Percentiles rank a stretch among this genome's conserved stretches.
phyloP scores from a whole-genome alignment of 2,113 vertebrate species.

The Riparia riparia region DNA sequence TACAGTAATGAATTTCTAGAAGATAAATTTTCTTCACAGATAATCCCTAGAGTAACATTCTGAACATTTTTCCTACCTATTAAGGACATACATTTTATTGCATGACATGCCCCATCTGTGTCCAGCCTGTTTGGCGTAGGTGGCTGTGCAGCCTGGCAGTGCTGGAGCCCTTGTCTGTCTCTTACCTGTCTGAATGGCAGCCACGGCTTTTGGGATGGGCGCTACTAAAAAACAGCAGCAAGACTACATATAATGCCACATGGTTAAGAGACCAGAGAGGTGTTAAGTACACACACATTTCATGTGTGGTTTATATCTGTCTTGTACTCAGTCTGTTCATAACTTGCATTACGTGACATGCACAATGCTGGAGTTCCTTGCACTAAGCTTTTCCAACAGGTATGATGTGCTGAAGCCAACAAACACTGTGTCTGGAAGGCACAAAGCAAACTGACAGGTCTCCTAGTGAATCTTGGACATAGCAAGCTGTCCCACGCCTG shows the following conservation, averaged over 20 bases:
- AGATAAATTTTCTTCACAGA: background rate
- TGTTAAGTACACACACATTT: background rate
- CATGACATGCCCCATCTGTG: background rate
- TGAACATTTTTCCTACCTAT: background rate
- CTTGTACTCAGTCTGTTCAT: background rate
- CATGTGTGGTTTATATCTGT: background rate
- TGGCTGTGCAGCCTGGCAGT: background rate
- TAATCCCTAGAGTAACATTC: background rate
- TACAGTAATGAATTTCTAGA: background rate
- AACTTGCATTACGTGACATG: background rate
- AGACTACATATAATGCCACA: background rate
- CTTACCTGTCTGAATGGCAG: background rate
- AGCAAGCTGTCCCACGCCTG: background rate
- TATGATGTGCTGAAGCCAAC: background rate
- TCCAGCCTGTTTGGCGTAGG: background rate
- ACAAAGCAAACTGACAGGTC: background rate
- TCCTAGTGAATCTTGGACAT: background rate
- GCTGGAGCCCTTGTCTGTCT: background rate
- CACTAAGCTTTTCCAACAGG: background rate
- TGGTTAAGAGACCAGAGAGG: background rate
- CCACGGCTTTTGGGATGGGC: background rate
- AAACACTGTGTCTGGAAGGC: background rate
- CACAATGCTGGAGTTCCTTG: background rate
- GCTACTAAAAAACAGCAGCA: background rate
- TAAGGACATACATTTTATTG: background rate